A percentile compares a stretch with the other conserved stretches of the same genome.
These are phyloP conservation scores for Macrobrachium nipponense DNA, from an alignment of 1,140 invertebrate species.

Conservation along the genomic window DNA sequence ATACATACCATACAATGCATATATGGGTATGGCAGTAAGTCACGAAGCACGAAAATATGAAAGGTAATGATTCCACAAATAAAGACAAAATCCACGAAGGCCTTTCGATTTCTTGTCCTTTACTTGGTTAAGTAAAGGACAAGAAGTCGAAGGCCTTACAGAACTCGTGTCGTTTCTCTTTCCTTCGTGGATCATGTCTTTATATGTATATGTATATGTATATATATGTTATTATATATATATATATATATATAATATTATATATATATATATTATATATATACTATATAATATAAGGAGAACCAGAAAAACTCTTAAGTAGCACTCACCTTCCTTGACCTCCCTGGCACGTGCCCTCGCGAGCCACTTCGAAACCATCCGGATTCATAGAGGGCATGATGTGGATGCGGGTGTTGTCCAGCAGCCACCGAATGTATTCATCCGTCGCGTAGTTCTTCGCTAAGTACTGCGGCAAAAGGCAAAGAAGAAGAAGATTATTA, in stretches of 20 bases:
- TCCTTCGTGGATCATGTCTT: too few relatives aligned
- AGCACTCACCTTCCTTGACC: constrained; percentile 81
- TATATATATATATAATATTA: constrained; percentile 23
- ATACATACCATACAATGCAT: too few relatives aligned
- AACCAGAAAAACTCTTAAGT: not conserved
- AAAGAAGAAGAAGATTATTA: not conserved
- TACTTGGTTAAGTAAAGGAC: too few relatives aligned
- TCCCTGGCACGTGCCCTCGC: constrained; percentile 88
- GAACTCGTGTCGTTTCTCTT: too few relatives aligned
- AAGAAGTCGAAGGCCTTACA: too few relatives aligned
- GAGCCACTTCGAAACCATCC: constrained; percentile 87
- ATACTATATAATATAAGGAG: not conserved
- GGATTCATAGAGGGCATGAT: constrained; percentile 94
- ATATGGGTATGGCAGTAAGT: too few relatives aligned
- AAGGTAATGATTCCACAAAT: too few relatives aligned
- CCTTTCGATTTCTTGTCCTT: too few relatives aligned
- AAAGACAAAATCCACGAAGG: too few relatives aligned
- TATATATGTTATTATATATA: constrained; percentile 16
- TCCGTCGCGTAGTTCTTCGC: constrained; percentile 85
- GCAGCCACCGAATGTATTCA: constrained; percentile 83
- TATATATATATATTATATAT: constrained; percentile 24
- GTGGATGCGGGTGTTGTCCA: constrained; percentile 91
- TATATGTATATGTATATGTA: too few relatives aligned
- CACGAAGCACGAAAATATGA: too few relatives aligned
- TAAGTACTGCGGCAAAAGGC: constrained; percentile 74